Evolutionary conservation across 1,140 invertebrate species (phyloP), one percentile per base, ranked within the genome.

Genomic region (Sitodiplosis mosellana): DNA sequence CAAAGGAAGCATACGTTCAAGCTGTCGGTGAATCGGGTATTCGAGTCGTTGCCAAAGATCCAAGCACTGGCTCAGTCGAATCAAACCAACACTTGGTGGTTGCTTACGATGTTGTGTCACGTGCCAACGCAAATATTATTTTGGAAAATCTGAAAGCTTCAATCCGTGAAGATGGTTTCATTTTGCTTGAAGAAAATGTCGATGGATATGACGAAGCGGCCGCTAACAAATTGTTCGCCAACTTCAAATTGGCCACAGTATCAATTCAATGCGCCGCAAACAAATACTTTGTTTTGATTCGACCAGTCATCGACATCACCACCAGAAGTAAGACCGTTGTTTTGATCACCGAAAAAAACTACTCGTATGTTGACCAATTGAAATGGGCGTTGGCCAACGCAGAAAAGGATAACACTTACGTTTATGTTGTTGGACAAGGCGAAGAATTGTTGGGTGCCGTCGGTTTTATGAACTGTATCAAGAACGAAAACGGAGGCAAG

Each of bases 401-500:
- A 4, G 36, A 38, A 38, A 38, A 12, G 14, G 36, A 38, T 38
- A 38, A 38, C 15, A 14, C 12, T n/a, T 38, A 38, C 12, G 15
- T 38, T 3, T 38, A 38, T 12, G 14, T 38, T 38, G 77, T 22
- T 61, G 73, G 71, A 43, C 71, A 81, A 58, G 71, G 70, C 1
- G 76, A 82, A 56, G 73, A 78, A 51, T 59, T 60, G 17, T 81
- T 70, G 60, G 91, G 93, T 46, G 70, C 91, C 21, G 66, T 94
- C 42, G 93, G 93, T 38, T 65, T 97, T 52, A 77, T 83, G 47
- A 92, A 87, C 54, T 97, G 93, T 61, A 68, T 97, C 37, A 79
- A 81, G 55, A 73, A 75, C 53, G 92, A 96, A 67, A 71, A 78
- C 8, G 84, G 84, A 45, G 87, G 87, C 43, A 65, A 74, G 40